Conservation (phyloP, 2,797 vertebrate species). For the Cyclura pinguis region DNA sequence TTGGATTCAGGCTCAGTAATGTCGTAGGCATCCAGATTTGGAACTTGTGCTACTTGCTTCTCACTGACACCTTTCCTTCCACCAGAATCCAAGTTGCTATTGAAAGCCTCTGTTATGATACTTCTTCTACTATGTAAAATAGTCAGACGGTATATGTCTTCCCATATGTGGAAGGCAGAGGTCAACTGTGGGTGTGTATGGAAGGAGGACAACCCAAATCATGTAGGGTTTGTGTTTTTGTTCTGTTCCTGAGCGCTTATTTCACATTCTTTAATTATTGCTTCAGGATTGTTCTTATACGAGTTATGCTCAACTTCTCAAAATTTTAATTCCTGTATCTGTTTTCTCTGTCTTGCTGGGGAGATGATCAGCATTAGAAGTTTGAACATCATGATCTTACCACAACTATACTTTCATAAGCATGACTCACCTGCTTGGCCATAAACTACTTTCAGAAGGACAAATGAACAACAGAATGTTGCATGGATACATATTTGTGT, state of each 20-base stretch:
- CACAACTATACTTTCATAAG: background rate
- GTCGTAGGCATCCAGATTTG: background rate
- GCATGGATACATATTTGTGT: background rate
- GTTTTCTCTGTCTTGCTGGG: background rate
- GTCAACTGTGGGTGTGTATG: too few species aligned
- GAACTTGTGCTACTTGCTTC: background rate
- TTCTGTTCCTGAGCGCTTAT: background rate
- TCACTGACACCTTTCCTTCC: background rate
- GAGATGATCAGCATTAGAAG: background rate
- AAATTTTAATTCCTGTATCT: background rate
- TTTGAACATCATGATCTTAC: background rate
- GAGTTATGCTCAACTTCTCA: background rate
- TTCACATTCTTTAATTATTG: background rate
- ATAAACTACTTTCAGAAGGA: constrained; percentile 1
- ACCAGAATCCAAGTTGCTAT: background rate
- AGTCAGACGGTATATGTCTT: background rate
- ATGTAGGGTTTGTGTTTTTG: background rate
- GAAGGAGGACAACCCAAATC: background rate
- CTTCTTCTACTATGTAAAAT: background rate
- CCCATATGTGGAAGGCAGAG: background rate
- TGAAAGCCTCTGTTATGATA: background rate
- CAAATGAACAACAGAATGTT: constrained; percentile 33
- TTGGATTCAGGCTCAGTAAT: background rate
- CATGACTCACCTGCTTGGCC: background rate
- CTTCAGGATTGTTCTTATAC: background rate